Base-by-base conservation (phyloP, 2,113 vertebrate genomes). In the Chlorodrepanis virens region DNA sequence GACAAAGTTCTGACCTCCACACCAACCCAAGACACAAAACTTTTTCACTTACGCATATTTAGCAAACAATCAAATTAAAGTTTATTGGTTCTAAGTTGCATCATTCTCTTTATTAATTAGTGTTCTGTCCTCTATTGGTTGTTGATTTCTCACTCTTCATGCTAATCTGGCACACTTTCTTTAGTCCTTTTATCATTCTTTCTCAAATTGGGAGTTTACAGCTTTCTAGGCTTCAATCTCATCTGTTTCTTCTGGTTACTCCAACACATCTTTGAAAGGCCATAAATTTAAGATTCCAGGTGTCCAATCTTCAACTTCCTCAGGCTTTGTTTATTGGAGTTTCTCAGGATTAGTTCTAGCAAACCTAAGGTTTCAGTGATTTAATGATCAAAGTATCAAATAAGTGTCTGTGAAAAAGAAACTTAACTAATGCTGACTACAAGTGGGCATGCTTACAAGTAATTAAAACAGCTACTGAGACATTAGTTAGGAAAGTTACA, bases 231-330 rank as follows among this genome's bases (percentile, higher is more conserved):
- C 18, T 45, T 78, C 23, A 23, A 0, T 52, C 14, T 35, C 21
- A 7, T 37, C 45, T 60, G 33, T 57, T 27, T 68, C 27, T 52
- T 86, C 31, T 68, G 72, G 33, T 68, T 52, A 7, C 11, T 68
- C 8, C 37, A 60, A 18, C 14, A 27, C 0, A 0, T 37, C 27
- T 60, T 77, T 45, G 33, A 68, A 69, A 18, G 6, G 14, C 27
- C 53, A 23, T 52, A 22, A 45, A 69, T 69, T 60, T 45, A 69
- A 45, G 14, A 53, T 78, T 22, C 27, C 39, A 28, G 2, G 14
- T 61, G 10, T 53, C 39, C 23, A 61, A 2, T 53, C 22, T 69
- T 61, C 28, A 53, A 0, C 39, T 61, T 39, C 28, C 11, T 87
- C 19, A 28, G 39, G 33, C 33, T 87, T 28, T n/a, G 10, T 45